Base-by-base conservation (phyloP, 2,113 vertebrate genomes). In the Orthonyx spaldingii region DNA sequence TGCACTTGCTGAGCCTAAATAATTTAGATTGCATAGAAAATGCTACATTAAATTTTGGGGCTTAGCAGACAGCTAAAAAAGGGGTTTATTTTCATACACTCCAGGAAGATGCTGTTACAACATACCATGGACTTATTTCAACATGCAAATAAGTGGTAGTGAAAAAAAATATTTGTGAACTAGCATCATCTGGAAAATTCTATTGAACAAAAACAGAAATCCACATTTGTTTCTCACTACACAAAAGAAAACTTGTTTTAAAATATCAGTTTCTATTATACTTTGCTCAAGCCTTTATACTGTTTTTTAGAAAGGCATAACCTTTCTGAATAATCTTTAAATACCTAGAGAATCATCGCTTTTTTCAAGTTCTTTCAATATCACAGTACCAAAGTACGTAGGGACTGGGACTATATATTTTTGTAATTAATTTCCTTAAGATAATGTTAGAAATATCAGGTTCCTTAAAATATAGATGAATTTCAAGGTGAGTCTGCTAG, bases 341-440 rank as follows among this genome's bases (percentile, higher is more conserved):
- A 83, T 87, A 90, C 23, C 80, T 49, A 52, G 42, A 91, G 89
- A 97, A 96, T 90, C 93, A 95, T 56, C 56, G 56, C 53, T 88
- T 92, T 91, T 94, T 63, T 55, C 72, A 82, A 89, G 32, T 89
- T 94, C 91, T 91, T 96, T 97, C 97, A 89, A 60, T 96, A 96
- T 93, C 23, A 6, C 69, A 79, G 89, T 83, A 95, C 57, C 80
- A 96, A 97, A 93, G 92, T 87, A 93, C 6, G 7, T 35, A 93
- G 53, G 61, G 88, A 97, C 60, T 92, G 76, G 87, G 95, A 97
- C 93, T 96, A 97, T 96, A 97, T 97, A 98, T 97, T 97, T 97
- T 98, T 97, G 93, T 93, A 98, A 98, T 98, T 98, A 98, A 98
- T 98, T 98, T 98, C 97, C 97, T 98, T 98, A 98, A 98, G 95